These are phyloP conservation scores for Sinocyclocheilus rhinocerous DNA, from an alignment of 2,113 vertebrate species.

Conservation along the genomic window DNA sequence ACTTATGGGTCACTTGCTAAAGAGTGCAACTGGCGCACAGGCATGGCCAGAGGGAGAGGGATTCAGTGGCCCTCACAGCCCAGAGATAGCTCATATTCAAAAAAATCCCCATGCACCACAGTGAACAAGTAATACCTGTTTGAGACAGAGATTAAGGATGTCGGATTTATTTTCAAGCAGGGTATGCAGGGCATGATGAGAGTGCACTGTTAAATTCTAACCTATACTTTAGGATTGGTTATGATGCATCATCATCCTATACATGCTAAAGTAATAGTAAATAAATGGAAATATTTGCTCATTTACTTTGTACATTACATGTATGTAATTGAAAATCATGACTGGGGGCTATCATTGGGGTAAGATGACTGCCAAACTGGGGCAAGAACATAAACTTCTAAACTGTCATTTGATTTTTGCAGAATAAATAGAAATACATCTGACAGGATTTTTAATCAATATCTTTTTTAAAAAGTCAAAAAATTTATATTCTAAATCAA, in stretches of 20 bases:
- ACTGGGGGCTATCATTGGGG: too few relatives aligned
- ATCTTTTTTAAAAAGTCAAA: too few relatives aligned
- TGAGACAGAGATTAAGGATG: not conserved
- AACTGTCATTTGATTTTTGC: too few relatives aligned
- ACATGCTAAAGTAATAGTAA: too few relatives aligned
- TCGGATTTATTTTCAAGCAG: not conserved
- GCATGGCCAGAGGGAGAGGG: conserved; percentile 18
- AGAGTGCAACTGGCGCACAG: conserved; percentile 49
- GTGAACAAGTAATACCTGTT: not conserved
- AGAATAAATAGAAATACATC: too few relatives aligned
- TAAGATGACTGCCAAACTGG: too few relatives aligned
- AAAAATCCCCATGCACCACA: not conserved
- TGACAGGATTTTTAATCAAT: too few relatives aligned
- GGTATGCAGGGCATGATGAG: not conserved
- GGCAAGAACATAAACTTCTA: too few relatives aligned
- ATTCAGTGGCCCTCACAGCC: conserved; percentile 29
- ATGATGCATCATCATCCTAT: not conserved
- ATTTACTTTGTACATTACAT: too few relatives aligned
- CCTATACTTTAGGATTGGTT: not conserved
- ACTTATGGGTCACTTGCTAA: conserved; percentile 51
- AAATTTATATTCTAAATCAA: too few relatives aligned
- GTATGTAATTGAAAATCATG: too few relatives aligned
- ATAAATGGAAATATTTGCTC: too few relatives aligned
- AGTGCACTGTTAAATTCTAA: not conserved
- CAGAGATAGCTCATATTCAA: conserved; percentile 15